Conservation (phyloP, 2,797 vertebrate species). For the Astyanax mexicanus region DNA sequence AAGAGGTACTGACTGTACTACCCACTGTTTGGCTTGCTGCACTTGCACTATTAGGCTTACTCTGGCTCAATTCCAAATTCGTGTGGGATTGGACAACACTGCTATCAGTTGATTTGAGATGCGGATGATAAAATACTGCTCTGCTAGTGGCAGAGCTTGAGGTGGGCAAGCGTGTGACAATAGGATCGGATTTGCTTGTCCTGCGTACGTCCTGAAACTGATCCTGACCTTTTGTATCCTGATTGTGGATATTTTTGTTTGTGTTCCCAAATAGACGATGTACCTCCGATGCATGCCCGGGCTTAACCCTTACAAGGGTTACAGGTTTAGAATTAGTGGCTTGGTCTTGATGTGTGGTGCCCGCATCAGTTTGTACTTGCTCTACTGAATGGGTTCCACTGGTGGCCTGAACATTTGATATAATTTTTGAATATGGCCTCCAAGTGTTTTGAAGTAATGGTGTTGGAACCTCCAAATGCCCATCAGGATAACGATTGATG, state of each 20-base stretch:
- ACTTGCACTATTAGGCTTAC: not conserved
- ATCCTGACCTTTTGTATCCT: not conserved
- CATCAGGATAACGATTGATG: not conserved
- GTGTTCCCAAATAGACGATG: not conserved
- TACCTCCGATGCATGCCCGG: not conserved
- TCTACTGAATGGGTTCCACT: not conserved
- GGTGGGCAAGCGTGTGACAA: not conserved
- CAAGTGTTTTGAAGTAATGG: not conserved
- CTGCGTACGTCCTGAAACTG: not conserved
- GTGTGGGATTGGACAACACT: not conserved
- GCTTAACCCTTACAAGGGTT: not conserved
- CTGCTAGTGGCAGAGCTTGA: not conserved
- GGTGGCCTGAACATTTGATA: not conserved
- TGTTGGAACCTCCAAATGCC: not conserved
- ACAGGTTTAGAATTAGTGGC: not conserved
- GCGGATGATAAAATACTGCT: not conserved
- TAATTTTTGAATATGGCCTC: slow-evolving; percentile 12
- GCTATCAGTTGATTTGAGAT: not conserved
- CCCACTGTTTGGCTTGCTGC: too few species aligned
- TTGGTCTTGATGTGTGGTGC: not conserved
- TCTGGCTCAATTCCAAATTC: not conserved
- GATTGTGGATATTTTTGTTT: not conserved
- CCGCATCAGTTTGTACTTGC: slow-evolving; percentile 5
- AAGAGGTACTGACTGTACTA: not conserved
- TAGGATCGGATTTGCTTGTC: not conserved